A percentile compares a stretch with the other conserved stretches of the same genome.
Conservation (phyloP, 2,797 vertebrate genomes). For the Sciurus vulgaris region DNA sequence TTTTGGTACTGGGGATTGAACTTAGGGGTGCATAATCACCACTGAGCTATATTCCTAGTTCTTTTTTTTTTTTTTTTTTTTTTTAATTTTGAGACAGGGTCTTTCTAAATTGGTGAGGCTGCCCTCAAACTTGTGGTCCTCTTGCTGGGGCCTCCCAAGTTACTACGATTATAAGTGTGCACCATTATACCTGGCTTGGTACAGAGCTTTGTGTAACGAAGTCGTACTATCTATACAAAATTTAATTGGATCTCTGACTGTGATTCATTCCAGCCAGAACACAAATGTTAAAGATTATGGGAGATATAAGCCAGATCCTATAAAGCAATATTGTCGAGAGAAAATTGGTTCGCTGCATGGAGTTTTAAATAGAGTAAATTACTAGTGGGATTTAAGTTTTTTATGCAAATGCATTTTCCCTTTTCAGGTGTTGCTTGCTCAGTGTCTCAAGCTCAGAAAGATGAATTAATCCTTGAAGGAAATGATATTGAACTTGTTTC, state of each 20-base stretch:
- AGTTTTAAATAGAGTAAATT: slow-evolving; percentile 20
- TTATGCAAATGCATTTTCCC: not conserved
- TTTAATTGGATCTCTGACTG: not conserved
- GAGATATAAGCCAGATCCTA: not conserved
- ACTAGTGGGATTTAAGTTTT: not conserved
- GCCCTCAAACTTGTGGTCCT: too few relatives aligned
- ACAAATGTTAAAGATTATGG: not conserved
- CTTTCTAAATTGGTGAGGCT: too few relatives aligned
- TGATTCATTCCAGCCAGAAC: not conserved
- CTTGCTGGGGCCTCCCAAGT: too few relatives aligned
- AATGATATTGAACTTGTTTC: slow-evolving; percentile 99
- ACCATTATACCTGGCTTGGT: not conserved
- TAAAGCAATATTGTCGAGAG: not conserved
- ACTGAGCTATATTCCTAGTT: too few relatives aligned
- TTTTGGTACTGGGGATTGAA: too few relatives aligned
- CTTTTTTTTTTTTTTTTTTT: too few relatives aligned
- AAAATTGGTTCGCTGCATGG: not conserved
- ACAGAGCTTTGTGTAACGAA: not conserved
- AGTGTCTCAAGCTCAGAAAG: slow-evolving; percentile 96
- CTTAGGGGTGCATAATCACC: too few relatives aligned
- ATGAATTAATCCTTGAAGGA: slow-evolving; percentile 98
- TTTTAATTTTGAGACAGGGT: too few relatives aligned
- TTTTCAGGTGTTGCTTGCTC: slow-evolving; percentile 93
- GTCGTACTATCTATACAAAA: not conserved
- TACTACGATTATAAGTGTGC: too few relatives aligned